Base-by-base conservation (phyloP, 2,888 invertebrate genomes). In the Anaspis maculata region DNA sequence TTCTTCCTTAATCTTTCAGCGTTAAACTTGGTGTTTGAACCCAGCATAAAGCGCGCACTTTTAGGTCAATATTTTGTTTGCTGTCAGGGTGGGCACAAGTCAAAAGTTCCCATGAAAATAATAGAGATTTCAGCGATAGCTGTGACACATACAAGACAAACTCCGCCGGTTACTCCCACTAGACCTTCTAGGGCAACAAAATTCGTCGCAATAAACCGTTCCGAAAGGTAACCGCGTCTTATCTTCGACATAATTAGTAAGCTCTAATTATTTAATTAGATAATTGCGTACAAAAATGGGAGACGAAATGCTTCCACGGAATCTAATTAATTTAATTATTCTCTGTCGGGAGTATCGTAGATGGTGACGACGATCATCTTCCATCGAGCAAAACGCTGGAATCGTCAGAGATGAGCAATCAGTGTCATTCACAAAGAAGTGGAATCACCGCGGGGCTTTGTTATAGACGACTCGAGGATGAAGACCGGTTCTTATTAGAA, bases 351-450 rank as follows among this genome's bases (percentile, higher is more conserved):
- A 30, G 39, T 39, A 35, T 35, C 27, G 16, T n/a, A 21, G 28
- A 25, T 21, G 21, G 28, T 9, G 19, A 19, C 5, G 19, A 19
- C 5, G 37, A n/a, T n/a, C n/a, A n/a, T n/a, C n/a, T n/a, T n/a
- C 21, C 21, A 24, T 31, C 28, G n/a, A 27, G 23, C 28, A 31
- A 19, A 30, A 41, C 37, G 42, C 39, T 27, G 21, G 33, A 34
- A 24, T n/a, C n/a, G 4, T 25, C n/a, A 27, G 32, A 37, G 42
- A 44, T 41, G 43, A 43, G 48, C 44, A 44, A 46, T 46, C 44
- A 47, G 46, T 49, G 46, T 50, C 48, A 45, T 49, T 46, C 45
- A 42, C 40, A 37, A 43, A 38, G 34, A 31, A 33, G 32, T 39
- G 27, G 39, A 39, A 44, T 34, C 34, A 41, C 47, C 49, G 30